Base-by-base conservation (phyloP, 2,113 vertebrate species). In the Percopsis transmontana region DNA sequence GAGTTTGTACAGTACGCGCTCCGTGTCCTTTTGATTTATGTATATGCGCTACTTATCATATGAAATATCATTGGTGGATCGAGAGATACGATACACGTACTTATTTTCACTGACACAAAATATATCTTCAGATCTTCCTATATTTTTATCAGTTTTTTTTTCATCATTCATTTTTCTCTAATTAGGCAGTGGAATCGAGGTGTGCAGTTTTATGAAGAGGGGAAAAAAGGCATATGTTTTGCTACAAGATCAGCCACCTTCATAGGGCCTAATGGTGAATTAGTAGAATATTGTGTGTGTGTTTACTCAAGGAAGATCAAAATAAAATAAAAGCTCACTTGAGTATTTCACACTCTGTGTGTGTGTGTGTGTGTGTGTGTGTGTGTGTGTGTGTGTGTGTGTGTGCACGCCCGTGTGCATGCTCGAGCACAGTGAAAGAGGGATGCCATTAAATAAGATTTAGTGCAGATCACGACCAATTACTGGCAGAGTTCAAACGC, bases 131-230 rank as follows among this genome's bases (percentile, higher is more conserved):
- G 15, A 44, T 44, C 42, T 50, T 54, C 54, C 64, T 64, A 47
- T 60, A 16, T 9, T 51, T 19, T 51, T 10, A 45, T 45, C 48
- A 18, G 69, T 54, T 62, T 5, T 14, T 2, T 57, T 13, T 33
- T 33, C 21, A 47, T 65, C n/a, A 61, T 60, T 67, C 23, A 41
- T 20, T 23, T 33, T 58, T 61, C 20, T 53, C 15, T 80, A 72
- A 85, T 75, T 66, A 77, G 57, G 44, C 47, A 21, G 58, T 58
- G 64, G 74, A 70, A 76, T 62, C n/a, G n/a, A n/a, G n/a, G n/a
- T n/a, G n/a, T n/a, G n/a, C n/a, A n/a, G n/a, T n/a, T n/a, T n/a
- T n/a, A n/a, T n/a, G n/a, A n/a, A n/a, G n/a, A n/a, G n/a, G 19
- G 1, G 40, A 52, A 38, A 39, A 20, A 53, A 23, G 50, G 19